phyloP scores from a whole-genome alignment of 2,113 vertebrate species.

The Sphyrna mokarran region DNA sequence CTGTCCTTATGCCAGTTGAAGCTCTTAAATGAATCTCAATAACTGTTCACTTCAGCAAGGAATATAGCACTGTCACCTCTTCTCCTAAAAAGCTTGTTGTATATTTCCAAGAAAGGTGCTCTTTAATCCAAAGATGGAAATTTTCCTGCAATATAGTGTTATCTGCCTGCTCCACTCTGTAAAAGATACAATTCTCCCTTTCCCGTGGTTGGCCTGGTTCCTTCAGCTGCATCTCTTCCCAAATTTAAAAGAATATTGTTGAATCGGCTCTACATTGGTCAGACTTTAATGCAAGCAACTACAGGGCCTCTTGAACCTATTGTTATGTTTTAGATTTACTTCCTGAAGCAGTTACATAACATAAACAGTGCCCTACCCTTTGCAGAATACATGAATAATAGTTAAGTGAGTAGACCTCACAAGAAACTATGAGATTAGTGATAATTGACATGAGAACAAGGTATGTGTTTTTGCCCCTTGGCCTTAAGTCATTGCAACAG shows the following conservation, averaged over 20 bases:
- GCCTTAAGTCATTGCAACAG: not conserved
- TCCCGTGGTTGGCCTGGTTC: not conserved
- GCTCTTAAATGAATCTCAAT: not conserved
- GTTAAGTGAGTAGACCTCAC: not conserved
- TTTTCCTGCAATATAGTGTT: no score
- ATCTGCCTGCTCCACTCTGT: not conserved
- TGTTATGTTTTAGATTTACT: not conserved
- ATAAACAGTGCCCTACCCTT: not conserved
- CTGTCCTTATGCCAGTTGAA: no score
- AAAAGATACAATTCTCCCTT: not conserved
- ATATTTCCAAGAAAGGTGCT: not conserved
- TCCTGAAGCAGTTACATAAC: not conserved
- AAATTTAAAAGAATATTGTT: not conserved
- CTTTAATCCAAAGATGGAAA: not conserved
- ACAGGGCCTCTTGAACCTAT: not conserved
- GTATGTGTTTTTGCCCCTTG: not conserved
- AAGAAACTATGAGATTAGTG: not conserved
- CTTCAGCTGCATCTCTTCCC: not conserved
- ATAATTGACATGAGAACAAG: not conserved
- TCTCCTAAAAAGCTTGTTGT: no score
- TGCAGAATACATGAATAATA: not conserved
- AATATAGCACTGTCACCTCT: not conserved
- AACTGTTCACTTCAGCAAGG: not conserved
- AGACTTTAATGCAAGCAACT: not conserved
- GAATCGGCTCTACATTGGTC: not conserved